Percentiles rank a stretch among this genome's conserved stretches.
These are phyloP conservation scores for Lepidurus packardi DNA, from an alignment of 1,140 invertebrate species.

Conservation along the genomic window DNA sequence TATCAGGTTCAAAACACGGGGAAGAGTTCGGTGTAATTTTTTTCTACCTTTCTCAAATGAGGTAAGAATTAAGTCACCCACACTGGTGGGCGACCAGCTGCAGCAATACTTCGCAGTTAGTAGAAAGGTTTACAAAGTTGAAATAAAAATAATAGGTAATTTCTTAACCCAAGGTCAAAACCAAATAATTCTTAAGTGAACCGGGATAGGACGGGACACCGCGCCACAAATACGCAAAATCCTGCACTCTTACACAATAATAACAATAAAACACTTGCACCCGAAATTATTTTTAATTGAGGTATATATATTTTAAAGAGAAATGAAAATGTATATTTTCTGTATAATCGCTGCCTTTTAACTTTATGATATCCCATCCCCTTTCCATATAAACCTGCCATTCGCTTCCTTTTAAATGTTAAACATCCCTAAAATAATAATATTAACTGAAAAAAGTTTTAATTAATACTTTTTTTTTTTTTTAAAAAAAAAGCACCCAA, in stretches of 20 bases:
- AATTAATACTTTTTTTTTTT: no score
- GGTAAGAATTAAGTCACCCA: neutral
- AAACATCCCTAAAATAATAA: neutral
- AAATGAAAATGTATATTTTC: neutral
- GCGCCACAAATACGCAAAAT: no score
- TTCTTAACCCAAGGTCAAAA: no score
- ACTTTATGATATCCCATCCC: neutral
- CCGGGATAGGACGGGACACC: no score
- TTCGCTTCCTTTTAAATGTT: neutral
- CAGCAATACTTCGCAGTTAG: no score
- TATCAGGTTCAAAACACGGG: neutral
- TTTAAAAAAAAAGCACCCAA: neutral
- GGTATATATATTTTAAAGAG: neutral
- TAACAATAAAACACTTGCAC: neutral
- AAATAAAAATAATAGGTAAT: no score
- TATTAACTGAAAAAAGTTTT: neutral
- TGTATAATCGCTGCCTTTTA: neutral
- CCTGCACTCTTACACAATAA: no score
- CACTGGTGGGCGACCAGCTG: neutral
- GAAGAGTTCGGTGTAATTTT: constrained; percentile 11
- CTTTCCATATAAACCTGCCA: neutral
- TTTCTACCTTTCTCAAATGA: neutral
- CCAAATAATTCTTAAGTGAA: no score
- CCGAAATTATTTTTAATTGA: neutral
- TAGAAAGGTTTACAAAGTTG: no score